A percentile compares a stretch with the other conserved stretches of the same genome.
Conservation (phyloP, 1,140 invertebrate genomes). For the Drosophila kikkawai region DNA sequence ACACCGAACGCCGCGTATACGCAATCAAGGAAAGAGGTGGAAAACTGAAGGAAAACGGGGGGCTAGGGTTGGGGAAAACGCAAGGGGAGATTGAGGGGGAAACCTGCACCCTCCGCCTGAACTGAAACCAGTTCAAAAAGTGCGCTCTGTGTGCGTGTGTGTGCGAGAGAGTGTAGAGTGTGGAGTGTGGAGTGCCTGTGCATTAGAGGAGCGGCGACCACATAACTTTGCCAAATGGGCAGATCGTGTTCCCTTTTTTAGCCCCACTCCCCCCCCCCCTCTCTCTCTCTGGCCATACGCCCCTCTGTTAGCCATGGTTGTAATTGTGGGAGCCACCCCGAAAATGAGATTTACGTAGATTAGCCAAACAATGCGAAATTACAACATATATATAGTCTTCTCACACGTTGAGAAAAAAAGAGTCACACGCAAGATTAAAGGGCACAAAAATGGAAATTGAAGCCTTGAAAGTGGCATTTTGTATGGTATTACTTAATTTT, state of each 20-base stretch:
- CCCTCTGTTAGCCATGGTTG: conserved; percentile 16
- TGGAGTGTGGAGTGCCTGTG: conserved; percentile 34
- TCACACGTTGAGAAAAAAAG: conserved; percentile 1
- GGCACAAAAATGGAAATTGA: not conserved
- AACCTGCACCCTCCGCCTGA: conserved; percentile 72
- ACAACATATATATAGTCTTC: conserved; percentile 49
- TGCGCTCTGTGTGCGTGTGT: conserved; percentile 27
- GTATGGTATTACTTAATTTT: not conserved
- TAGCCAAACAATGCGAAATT: conserved; percentile 83
- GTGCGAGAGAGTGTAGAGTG: conserved; percentile 9
- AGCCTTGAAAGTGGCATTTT: not conserved
- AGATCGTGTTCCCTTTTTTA: conserved; percentile 63
- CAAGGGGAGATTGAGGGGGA: conserved; percentile 6
- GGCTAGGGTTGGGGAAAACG: not conserved
- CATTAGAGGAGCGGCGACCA: conserved; percentile 63
- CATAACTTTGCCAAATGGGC: conserved; percentile 78
- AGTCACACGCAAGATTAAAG: not conserved
- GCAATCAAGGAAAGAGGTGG: conserved; percentile 42
- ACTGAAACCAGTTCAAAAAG: conserved; percentile 69
- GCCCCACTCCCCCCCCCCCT: not conserved
- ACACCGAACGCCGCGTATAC: conserved; percentile 56
- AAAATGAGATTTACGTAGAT: conserved; percentile 80
- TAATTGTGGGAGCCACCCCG: conserved; percentile 79
- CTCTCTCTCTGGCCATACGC: not conserved
- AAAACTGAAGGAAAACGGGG: not conserved